Base-by-base conservation (phyloP, 1,140 invertebrate genomes). In the Drosophila ficusphila region DNA sequence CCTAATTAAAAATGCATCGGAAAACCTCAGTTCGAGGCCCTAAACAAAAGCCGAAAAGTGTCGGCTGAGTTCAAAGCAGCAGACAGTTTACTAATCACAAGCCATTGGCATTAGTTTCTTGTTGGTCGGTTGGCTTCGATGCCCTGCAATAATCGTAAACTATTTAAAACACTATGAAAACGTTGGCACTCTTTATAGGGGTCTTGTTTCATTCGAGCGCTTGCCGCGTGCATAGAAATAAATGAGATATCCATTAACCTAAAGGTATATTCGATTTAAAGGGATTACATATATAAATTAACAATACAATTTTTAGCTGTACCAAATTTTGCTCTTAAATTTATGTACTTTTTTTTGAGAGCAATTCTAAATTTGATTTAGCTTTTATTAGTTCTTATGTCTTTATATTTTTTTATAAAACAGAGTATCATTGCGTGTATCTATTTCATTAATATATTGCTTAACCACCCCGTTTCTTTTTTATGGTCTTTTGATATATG, bases 1-100 rank as follows among this genome's bases (percentile, higher is more conserved):
- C 58, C 82, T 88, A 88, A 88, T 88, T 88, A 88, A 82, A 88
- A 88, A 88, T 88, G 82, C 83, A 89, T 82, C 69, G 46, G 48
- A 71, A 74, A 68, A 72, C 31, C 19, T 14, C 29, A 46, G 33
- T 31, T 23, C 62, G 49, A 56, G 60, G 23, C 38, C 54, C 54
- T 6, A 44, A 60, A 34, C 19, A 38, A 31, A 51, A 44, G n/a
- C 62, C 44, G n/a, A 67, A 67, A 41, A 41, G 44, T 48, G 53
- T 72, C 69, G 69, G 68, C 1, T 9, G 18, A 88, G 82, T 77
- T 88, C 82, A 88, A 88, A 88, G 82, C 36, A 61, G 27, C 44
- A 25, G 31, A 57, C 36, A 48, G 38, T 76, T 65, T 61, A 86
- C 54, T 77, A 86, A 86, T 88, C 82, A 65, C 68, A 51, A 46